Evolutionary conservation across 1,140 invertebrate genomes (phyloP).

Genomic region (Homalodisca vitripennis): DNA sequence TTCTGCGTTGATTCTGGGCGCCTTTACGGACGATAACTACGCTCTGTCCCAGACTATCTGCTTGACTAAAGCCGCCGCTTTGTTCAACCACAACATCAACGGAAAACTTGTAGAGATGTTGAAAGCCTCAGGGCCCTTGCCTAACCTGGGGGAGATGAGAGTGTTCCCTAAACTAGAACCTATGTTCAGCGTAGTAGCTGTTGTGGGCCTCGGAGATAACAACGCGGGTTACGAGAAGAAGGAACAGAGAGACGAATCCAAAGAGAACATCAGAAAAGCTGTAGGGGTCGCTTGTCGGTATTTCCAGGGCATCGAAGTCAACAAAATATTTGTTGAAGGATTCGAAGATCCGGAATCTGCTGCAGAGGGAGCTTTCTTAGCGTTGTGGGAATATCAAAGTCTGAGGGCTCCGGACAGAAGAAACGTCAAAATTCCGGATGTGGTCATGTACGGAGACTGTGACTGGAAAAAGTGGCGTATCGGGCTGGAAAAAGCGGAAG

Average conservation of each 20-base stretch:
- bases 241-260: conserved; percentile 66
- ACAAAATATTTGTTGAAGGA: conserved; percentile 64
- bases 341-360: conserved; percentile 70
- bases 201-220: conserved; percentile 68
- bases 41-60: conserved; percentile 1
- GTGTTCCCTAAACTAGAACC: conserved; percentile 62
- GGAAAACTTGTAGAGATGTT: conserved; percentile 33
- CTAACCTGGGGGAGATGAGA: conserved; percentile 58
- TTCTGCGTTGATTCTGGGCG: not conserved
- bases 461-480: conserved; percentile 54
- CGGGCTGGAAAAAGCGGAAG: conserved; percentile 56
- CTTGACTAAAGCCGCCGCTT: conserved; percentile 33
- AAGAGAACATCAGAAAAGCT: conserved; percentile 61
- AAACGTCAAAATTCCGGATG: conserved; percentile 32
- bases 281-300: conserved; percentile 64
- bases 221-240: conserved; percentile 56
- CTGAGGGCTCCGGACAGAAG: conserved; percentile 28
- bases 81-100: conserved; percentile 32
- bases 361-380: conserved; percentile 68
- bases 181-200: conserved; percentile 60
- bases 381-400: conserved; percentile 65
- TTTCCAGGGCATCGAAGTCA: conserved; percentile 58
- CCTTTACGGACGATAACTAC: not conserved
- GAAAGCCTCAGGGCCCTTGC: conserved; percentile 22
- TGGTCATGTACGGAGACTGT: conserved; percentile 42